Percentiles rank a stretch among this genome's conserved stretches.
phyloP scores from a whole-genome alignment of 2,113 vertebrate genomes.

The Prionailurus viverrinus region DNA sequence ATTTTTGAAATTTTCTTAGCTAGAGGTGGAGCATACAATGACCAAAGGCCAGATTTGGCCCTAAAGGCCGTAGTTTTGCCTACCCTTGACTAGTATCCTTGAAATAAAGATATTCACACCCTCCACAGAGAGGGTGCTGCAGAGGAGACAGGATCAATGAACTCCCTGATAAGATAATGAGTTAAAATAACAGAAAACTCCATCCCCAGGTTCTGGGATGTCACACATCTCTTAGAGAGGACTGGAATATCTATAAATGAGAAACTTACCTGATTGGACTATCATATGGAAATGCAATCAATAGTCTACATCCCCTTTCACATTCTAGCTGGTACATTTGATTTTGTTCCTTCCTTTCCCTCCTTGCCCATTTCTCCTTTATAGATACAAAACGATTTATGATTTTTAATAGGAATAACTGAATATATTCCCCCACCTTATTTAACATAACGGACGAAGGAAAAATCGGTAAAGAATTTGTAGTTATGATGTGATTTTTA shows the following conservation, averaged over 20 bases:
- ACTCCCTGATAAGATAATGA: slow-evolving; percentile 6
- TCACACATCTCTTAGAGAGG: slow-evolving; percentile 5
- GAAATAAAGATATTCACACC: not conserved
- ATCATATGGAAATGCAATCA: slow-evolving; percentile 77
- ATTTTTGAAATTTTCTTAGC: not conserved
- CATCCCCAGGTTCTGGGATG: not conserved
- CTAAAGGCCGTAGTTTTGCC: not conserved
- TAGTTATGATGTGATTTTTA: slow-evolving; percentile 28
- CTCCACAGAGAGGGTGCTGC: not conserved
- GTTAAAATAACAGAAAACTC: slow-evolving; percentile 41
- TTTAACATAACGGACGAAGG: slow-evolving; percentile 22
- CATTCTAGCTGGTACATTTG: not conserved
- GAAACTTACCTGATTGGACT: slow-evolving; percentile 63
- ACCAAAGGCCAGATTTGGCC: not conserved
- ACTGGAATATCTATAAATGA: slow-evolving; percentile 53
- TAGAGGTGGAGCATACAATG: fast-evolving
- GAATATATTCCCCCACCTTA: not conserved
- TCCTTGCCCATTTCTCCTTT: not conserved
- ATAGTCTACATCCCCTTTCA: slow-evolving; percentile 40
- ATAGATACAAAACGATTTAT: not conserved
- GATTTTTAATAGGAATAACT: not conserved
- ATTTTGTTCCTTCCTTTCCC: slow-evolving; percentile 47
- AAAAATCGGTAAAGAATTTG: not conserved
- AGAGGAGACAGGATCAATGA: not conserved
- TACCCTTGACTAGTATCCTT: not conserved